Evolutionary conservation across 2,888 invertebrate species (phyloP), one percentile per base, ranked within the genome.

Genomic region (Chesias legatella): DNA sequence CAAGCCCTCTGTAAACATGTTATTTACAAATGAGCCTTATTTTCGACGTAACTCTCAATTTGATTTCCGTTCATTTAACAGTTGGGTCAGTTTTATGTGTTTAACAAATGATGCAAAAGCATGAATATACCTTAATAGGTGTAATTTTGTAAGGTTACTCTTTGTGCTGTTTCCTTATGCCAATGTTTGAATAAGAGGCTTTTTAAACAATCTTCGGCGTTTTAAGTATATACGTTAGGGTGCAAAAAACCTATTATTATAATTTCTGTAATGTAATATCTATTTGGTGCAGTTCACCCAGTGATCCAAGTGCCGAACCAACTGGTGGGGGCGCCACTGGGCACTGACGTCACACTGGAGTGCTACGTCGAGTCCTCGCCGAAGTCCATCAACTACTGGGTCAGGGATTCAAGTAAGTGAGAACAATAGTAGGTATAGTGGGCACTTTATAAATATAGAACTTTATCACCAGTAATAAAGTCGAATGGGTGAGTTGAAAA

Each of bases 291-390:
- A 97, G 97, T 97, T 91, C 93, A 95, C 74, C 97, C 97, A 8
- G 94, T 95, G 65, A 96, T 97, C 71, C 94, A 95, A 85, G 96
- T 96, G 51, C 96, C 96, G 41, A 96, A 96, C 89, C 96, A 97
- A 90, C 90, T 97, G 74, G 95, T 97, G 48, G 95, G 96, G 11
- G 95, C 96, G 48, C 95, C 96, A 42, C 88, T 95, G 60, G 94
- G 94, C 53, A 95, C 95, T 52, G 94, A 96, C 82, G 95, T 96
- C 67, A 92, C 92, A 20, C 90, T 97, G 55, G 96, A 96, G 84
- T 97, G 97, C 89, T 93, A 93, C 84, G 95, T 96, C 48, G 96
- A 96, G 81, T 95, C 96, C 31, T 96, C 93, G 52, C 96, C 96
- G 31, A 95, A 93, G 86, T 94, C 95, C 65, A 96, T 96, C 88